These are phyloP conservation scores for Brachyistius frenatus DNA, from an alignment of 2,113 vertebrate species.

Conservation along the genomic window DNA sequence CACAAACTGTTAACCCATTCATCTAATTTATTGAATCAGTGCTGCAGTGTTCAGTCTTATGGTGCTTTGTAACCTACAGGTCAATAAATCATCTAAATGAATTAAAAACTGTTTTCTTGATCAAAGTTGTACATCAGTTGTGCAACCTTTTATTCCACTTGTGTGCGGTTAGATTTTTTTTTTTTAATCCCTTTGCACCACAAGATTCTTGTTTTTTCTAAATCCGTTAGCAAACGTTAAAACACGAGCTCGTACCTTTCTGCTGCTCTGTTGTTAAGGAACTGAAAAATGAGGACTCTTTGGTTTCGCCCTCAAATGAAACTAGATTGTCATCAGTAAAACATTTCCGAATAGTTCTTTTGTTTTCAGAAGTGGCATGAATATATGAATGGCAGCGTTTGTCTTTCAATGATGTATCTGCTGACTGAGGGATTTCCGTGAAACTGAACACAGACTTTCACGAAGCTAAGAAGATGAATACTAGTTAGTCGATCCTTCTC, in stretches of 20 bases:
- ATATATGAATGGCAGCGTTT: too few relatives aligned
- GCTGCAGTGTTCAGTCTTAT: slow-evolving; percentile 25
- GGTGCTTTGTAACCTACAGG: neutral
- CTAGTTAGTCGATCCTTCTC: too few relatives aligned
- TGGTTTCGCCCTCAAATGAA: slow-evolving; percentile 8
- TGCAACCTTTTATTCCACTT: neutral
- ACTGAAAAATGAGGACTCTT: slow-evolving; percentile 14
- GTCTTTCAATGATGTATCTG: too few relatives aligned
- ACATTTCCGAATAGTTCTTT: neutral
- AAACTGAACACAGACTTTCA: too few relatives aligned
- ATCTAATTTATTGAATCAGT: slow-evolving; percentile 28
- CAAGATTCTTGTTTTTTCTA: neutral
- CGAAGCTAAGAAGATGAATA: too few relatives aligned
- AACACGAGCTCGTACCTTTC: neutral
- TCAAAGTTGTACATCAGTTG: neutral
- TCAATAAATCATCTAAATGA: neutral
- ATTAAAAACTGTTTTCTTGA: slow-evolving; percentile 16
- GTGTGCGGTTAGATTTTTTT: neutral
- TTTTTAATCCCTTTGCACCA: neutral
- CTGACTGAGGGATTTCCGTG: too few relatives aligned
- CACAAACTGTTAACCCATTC: slow-evolving; percentile 72
- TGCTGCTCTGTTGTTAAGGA: slow-evolving; percentile 22
- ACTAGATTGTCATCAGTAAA: slow-evolving; percentile 30
- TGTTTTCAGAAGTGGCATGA: too few relatives aligned
- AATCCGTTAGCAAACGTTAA: neutral